Conservation (phyloP, 2,888 invertebrate genomes). For the Zhuqinia jingwanae region DNA sequence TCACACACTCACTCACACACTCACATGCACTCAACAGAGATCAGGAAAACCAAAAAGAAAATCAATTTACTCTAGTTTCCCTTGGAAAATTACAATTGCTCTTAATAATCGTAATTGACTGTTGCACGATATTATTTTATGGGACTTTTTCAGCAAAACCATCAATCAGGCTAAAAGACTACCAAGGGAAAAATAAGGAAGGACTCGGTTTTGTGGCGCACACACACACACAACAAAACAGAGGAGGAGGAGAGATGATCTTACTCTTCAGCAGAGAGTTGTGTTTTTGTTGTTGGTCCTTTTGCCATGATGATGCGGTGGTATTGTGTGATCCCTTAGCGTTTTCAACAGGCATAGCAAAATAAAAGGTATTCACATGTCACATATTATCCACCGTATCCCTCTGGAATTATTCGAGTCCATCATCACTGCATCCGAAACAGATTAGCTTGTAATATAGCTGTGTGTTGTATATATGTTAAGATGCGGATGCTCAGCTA, state of each 20-base stretch:
- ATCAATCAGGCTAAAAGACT: conserved; percentile 49
- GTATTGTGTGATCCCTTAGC: background rate
- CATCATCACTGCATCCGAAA: conserved; percentile 42
- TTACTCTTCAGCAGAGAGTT: too few relatives aligned
- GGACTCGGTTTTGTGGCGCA: too few relatives aligned
- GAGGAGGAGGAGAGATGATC: too few relatives aligned
- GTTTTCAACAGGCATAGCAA: background rate
- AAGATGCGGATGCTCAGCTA: background rate
- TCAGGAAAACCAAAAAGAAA: background rate
- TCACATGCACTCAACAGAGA: too few relatives aligned
- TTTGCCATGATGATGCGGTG: background rate
- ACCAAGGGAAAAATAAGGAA: background rate
- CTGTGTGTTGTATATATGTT: background rate
- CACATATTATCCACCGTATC: too few relatives aligned
- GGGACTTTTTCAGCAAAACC: conserved; percentile 48
- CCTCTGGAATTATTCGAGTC: conserved; percentile 47
- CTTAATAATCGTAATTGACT: conserved; percentile 65
- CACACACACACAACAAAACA: background rate
- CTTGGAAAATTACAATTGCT: conserved; percentile 57
- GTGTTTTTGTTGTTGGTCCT: too few relatives aligned
- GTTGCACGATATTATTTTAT: conserved; percentile 40
- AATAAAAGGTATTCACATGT: background rate
- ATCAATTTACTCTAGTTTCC: too few relatives aligned
- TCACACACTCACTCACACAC: background rate
- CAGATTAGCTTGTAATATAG: conserved; percentile 33